Conservation (phyloP, 1,140 invertebrate species). For the Drosophila gunungcola region DNA sequence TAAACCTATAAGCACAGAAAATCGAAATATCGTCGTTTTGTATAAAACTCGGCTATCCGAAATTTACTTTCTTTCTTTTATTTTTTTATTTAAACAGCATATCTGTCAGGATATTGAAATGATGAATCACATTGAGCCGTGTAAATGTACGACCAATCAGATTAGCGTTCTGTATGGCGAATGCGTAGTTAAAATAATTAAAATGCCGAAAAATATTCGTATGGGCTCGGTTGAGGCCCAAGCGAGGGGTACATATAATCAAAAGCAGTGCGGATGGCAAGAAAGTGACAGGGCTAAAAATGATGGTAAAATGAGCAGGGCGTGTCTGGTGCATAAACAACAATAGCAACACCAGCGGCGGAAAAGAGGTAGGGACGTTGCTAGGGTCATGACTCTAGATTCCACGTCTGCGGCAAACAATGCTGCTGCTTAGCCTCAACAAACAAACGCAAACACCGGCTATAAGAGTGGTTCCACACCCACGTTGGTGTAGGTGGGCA, state of each 20-base stretch:
- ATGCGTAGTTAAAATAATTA: slow-evolving; percentile 12
- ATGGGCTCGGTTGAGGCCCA: neutral
- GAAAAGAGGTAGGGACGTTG: slow-evolving; percentile 8
- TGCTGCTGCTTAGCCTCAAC: slow-evolving; percentile 70
- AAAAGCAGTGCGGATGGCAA: slow-evolving; percentile 37
- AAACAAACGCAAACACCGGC: slow-evolving; percentile 69
- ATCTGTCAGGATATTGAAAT: no score
- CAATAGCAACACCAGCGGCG: neutral
- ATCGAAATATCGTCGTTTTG: no score
- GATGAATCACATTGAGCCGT: no score
- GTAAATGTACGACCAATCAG: no score
- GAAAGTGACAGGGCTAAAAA: slow-evolving; percentile 27
- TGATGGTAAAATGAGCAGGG: slow-evolving; percentile 71
- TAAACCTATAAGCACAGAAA: no score
- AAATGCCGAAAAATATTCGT: slow-evolving; percentile 16
- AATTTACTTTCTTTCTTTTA: no score
- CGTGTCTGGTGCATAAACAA: slow-evolving; percentile 32
- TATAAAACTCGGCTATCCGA: no score
- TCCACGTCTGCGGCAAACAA: slow-evolving; percentile 56
- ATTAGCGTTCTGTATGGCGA: no score
- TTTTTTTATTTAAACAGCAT: no score
- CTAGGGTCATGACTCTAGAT: slow-evolving; percentile 53
- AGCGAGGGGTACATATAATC: slow-evolving; percentile 41
- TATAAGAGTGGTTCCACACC: slow-evolving; percentile 11
- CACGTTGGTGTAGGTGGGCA: slow-evolving; percentile 16